A percentile compares a stretch with the other conserved stretches of the same genome.
phyloP scores from a whole-genome alignment of 2,113 vertebrate species.

The Micromys minutus region DNA sequence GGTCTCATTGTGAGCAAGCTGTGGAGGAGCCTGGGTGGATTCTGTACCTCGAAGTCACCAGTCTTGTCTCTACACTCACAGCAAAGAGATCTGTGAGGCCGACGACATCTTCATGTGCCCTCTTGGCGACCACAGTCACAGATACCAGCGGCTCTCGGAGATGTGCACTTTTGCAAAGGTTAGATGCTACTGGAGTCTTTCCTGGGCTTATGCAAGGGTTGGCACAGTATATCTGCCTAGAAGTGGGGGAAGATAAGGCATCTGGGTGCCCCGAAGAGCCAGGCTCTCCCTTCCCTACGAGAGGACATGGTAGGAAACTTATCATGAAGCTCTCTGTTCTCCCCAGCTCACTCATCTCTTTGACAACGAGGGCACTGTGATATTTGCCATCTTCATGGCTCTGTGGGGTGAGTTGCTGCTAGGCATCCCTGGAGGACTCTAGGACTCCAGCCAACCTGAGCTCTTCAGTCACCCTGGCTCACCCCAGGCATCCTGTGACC shows the following conservation, averaged over 20 bases:
- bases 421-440: not conserved
- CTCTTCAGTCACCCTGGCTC: fast-evolving
- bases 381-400: constrained; percentile 96
- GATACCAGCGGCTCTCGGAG: constrained; percentile 89
- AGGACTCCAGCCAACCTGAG: not conserved
- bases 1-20: too few species aligned
- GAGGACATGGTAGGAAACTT: not conserved
- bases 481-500: not conserved
- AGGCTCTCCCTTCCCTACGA: too few species aligned
- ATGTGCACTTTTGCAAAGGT: constrained; percentile 93
- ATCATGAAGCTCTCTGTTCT: not conserved
- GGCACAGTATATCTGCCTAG: not conserved
- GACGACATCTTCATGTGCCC: constrained; percentile 91
- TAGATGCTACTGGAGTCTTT: not conserved
- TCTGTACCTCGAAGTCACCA: not conserved
- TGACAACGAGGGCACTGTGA: constrained; percentile 94
- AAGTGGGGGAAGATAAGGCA: not conserved
- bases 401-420: constrained; percentile 91
- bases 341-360: constrained; percentile 91
- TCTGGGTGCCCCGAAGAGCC: not conserved
- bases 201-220: not conserved
- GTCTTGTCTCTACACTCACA: constrained; percentile 65
- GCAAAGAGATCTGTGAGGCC: constrained; percentile 94
- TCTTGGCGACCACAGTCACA: constrained; percentile 88
- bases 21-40: too few species aligned